Conservation (phyloP, 2,888 invertebrate species). For the Chorisops tibialis region DNA sequence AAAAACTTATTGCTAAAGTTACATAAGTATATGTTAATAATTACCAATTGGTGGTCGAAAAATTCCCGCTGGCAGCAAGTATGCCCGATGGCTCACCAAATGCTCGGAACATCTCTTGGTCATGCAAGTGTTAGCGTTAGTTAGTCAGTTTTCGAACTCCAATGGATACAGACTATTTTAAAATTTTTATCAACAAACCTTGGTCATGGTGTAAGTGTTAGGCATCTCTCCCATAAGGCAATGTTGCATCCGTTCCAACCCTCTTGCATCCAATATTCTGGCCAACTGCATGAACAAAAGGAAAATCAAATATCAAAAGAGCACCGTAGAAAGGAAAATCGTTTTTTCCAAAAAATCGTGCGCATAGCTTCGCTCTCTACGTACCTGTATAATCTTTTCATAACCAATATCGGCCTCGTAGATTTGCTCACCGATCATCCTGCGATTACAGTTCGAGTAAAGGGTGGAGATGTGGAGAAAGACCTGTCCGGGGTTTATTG, state of each 20-base stretch:
- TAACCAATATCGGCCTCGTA: constrained; percentile 52
- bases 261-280: constrained; percentile 48
- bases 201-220: constrained; percentile 53
- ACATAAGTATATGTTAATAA: constrained; percentile 23
- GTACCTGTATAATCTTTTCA: constrained; percentile 53
- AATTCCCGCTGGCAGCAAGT: constrained; percentile 50
- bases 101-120: constrained; percentile 52
- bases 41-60: constrained; percentile 52
- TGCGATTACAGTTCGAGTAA: constrained; percentile 52
- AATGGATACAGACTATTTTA: no score
- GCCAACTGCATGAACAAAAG: constrained; percentile 43
- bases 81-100: constrained; percentile 50
- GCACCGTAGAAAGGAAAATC: neutral
- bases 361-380: neutral
- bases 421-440: constrained; percentile 50
- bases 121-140: constrained; percentile 53
- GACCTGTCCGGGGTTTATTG: constrained; percentile 42
- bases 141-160: no score
- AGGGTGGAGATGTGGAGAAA: constrained; percentile 52
- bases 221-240: constrained; percentile 51
- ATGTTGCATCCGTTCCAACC: constrained; percentile 48
- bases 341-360: neutral
- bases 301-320: neutral
- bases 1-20: neutral
- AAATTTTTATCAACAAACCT: no score